Evolutionary conservation across 2,888 invertebrate genomes (phyloP), one percentile per base, ranked within the genome.

Genomic region (Protula sp.): DNA sequence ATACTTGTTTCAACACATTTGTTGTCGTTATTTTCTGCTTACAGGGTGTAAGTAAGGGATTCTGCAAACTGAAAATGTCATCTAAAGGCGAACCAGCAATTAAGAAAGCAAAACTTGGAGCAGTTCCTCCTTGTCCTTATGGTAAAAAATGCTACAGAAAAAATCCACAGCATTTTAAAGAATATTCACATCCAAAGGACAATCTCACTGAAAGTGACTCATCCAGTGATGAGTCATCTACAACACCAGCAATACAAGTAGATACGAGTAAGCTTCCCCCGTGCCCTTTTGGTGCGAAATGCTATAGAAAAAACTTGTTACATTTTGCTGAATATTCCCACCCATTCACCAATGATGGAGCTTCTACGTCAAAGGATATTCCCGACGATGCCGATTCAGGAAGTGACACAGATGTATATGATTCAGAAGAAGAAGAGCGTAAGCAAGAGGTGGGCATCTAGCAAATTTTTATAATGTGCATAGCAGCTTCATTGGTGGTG

Each of bases 251-350:
- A 5, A 27, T 27, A 24, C 9, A 5, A 9, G 22, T 53, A 3
- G 53, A 53, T 27, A 53, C 53, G 5, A 53, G 27, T 29, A 14
- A 53, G 22, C 51, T 70, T 26, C 70, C 70, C 2, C 66, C 67
- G 22, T 76, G 76, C 62, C 73, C 73, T 3, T 76, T 74, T 59
- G 76, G 76, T n/a, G 68, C 69, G 2, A 62, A 64, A 26, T 76
- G 76, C 56, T 74, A 73, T 56, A 64, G 76, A 27, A 75, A 74
- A 62, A 75, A 76, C 58, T 57, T 75, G 31, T 59, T 75, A 52
- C 75, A 75, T 58, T 75, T 72, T 65, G 74, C 74, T 2, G 74
- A 75, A 54, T 74, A 57, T 58, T 71, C 72, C 2, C 75, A 75
- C 54, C 75, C 75, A 3, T 70, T 70, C 0, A 54, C 38, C 9